Percentiles rank a stretch among this genome's conserved stretches.
These are phyloP conservation scores for Altica lythri DNA, from an alignment of 2,888 invertebrate species.

Conservation along the genomic window DNA sequence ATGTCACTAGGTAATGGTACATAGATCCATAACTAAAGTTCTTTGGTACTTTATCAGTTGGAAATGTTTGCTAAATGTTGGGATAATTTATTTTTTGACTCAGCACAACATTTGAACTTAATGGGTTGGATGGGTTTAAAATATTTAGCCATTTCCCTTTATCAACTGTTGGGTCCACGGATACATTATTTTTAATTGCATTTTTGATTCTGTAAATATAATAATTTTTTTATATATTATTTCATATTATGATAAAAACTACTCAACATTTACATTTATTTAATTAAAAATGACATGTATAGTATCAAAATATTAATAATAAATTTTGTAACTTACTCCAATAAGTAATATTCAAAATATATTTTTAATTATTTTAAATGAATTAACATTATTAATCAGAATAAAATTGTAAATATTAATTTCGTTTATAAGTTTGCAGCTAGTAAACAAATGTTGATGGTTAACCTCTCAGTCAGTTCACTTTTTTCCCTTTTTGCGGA, in stretches of 20 bases:
- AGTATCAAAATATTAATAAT: too few species aligned
- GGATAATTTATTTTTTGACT: constrained; percentile 6
- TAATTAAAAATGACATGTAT: too few species aligned
- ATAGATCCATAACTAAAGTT: constrained; percentile 1
- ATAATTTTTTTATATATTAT: too few species aligned
- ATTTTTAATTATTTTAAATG: too few species aligned
- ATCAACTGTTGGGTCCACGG: not conserved
- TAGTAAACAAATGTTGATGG: too few species aligned
- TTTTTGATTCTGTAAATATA: not conserved
- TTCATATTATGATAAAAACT: too few species aligned
- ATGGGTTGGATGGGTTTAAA: not conserved
- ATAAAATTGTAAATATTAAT: too few species aligned
- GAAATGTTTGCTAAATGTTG: constrained; percentile 1
- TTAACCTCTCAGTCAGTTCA: constrained; percentile 1
- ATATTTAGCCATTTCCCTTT: constrained; percentile 4
- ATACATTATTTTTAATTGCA: constrained; percentile 2
- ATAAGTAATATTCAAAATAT: too few species aligned
- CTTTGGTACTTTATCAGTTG: not conserved
- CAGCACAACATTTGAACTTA: not conserved
- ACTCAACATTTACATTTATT: too few species aligned
- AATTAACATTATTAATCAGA: too few species aligned
- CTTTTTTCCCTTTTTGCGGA: not conserved
- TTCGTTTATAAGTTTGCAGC: too few species aligned
- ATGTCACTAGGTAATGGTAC: constrained; percentile 6
- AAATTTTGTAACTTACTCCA: too few species aligned